Conservation (phyloP, 2,113 vertebrate species). For the Erythrocercus mccallii region DNA sequence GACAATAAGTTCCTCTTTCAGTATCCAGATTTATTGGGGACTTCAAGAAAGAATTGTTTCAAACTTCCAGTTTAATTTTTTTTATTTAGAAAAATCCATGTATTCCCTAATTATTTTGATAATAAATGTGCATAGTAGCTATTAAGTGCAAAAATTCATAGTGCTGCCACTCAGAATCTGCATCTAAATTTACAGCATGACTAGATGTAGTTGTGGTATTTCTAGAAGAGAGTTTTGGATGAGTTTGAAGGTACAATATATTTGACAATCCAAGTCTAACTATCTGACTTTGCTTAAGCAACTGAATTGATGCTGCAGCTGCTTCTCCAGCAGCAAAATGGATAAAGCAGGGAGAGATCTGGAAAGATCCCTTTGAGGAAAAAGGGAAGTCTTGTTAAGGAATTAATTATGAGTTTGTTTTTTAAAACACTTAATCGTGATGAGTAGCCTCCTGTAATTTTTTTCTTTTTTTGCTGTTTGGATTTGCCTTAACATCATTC, state of each 20-base stretch:
- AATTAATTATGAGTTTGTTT: background rate
- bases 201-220: background rate
- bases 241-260: background rate
- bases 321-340: background rate
- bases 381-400: background rate
- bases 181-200: background rate
- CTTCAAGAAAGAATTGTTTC: background rate
- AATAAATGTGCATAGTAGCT: background rate
- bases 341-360: background rate
- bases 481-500: background rate
- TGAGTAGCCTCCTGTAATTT: background rate
- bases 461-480: background rate
- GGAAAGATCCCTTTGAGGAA: background rate
- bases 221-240: background rate
- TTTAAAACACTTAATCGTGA: background rate
- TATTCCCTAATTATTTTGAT: background rate
- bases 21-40: background rate
- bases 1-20: background rate
- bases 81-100: background rate
- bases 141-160: background rate
- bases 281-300: background rate
- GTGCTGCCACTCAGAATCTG: background rate
- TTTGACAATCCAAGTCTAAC: background rate
- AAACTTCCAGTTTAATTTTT: background rate
- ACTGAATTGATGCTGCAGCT: background rate